A percentile compares a stretch with the other conserved stretches of the same genome.
These are phyloP conservation scores for Tetraneura akinire DNA, from an alignment of 1,140 invertebrate genomes.

Conservation along the genomic window DNA sequence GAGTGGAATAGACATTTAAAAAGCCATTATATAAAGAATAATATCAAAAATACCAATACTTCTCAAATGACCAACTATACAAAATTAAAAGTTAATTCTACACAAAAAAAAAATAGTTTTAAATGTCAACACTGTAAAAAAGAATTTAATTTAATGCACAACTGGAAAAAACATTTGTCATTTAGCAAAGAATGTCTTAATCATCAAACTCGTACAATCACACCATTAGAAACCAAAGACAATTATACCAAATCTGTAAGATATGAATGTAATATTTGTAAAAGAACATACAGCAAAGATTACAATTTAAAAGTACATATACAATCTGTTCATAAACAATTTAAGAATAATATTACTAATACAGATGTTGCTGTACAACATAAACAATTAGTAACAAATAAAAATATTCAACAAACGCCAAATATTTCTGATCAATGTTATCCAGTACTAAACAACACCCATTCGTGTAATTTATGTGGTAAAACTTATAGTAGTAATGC, in stretches of 20 bases:
- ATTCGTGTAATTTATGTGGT: background rate
- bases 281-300: background rate
- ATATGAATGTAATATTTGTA: background rate
- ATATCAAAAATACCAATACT: background rate
- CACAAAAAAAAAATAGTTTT: background rate
- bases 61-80: background rate
- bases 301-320: background rate
- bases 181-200: constrained; percentile 2
- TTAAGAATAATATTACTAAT: too few species aligned
- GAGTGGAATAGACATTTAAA: constrained; percentile 34
- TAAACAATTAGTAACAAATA: too few species aligned
- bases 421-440: too few species aligned
- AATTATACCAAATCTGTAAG: background rate
- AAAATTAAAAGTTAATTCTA: background rate
- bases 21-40: background rate
- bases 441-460: too few species aligned
- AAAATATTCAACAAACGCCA: too few species aligned
- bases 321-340: background rate
- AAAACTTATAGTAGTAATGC: background rate
- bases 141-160: background rate
- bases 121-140: constrained; percentile 24
- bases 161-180: constrained; percentile 27
- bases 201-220: background rate
- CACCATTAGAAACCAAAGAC: background rate
- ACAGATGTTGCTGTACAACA: background rate